A percentile compares a stretch with the other conserved stretches of the same genome.
These are phyloP conservation scores for Coptodon rendalli DNA, from an alignment of 2,113 vertebrate genomes.

Conservation along the genomic window DNA sequence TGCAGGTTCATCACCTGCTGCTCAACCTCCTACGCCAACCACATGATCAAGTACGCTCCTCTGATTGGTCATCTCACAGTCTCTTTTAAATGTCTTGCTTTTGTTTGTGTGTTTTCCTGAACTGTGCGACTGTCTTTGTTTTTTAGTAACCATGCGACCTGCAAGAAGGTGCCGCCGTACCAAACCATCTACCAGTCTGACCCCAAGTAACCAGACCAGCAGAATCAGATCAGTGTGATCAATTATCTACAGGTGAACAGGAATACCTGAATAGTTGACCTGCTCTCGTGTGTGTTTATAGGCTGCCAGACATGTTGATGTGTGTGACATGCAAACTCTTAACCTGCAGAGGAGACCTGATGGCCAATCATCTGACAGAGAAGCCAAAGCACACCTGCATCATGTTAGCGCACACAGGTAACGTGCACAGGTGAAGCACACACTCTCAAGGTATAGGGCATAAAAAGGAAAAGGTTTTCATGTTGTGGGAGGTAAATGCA, in stretches of 20 bases:
- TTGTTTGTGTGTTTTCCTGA: not conserved
- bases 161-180: not conserved
- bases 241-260: not conserved
- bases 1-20: conserved; percentile 59
- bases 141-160: conserved; percentile 37
- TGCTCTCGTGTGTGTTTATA: conserved; percentile 24
- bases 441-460: not conserved
- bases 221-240: not conserved
- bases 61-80: not conserved
- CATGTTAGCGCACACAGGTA: not conserved
- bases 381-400: conserved; percentile 72
- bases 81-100: accelerated
- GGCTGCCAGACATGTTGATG: conserved; percentile 64
- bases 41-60: conserved; percentile 57
- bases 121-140: not conserved
- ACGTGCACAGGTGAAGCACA: not conserved
- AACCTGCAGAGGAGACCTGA: conserved; percentile 79
- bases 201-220: not conserved
- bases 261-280: not conserved
- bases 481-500: not conserved
- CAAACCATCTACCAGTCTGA: not conserved
- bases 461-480: not conserved
- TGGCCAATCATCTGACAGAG: conserved; percentile 86
- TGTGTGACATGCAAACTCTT: conserved; percentile 77
- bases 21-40: conserved; percentile 56